Evolutionary conservation across 2,888 invertebrate genomes (phyloP).

Genomic region (Cataglyphis rosenhaueri): DNA sequence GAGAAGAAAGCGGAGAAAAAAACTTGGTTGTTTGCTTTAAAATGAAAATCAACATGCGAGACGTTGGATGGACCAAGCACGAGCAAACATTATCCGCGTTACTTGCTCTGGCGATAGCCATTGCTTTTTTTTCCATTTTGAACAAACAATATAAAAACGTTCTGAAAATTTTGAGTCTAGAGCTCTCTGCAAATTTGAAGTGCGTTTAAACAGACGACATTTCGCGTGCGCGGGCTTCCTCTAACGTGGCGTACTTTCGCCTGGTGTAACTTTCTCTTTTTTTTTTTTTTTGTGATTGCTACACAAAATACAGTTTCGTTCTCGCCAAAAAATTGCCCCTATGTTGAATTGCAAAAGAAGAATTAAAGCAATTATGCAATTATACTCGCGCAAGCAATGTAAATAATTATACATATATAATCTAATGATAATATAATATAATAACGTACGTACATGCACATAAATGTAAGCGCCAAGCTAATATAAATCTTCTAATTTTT

Average conservation of each 20-base stretch:
- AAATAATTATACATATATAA: no score
- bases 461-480: no score
- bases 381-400: neutral
- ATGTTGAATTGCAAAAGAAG: neutral
- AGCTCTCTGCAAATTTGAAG: constrained; percentile 29
- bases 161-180: constrained; percentile 41
- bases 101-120: constrained; percentile 29
- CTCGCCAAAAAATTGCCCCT: neutral
- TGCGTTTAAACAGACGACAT: constrained; percentile 54
- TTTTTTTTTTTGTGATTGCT: constrained; percentile 1
- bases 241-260: neutral
- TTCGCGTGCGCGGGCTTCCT: neutral
- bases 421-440: neutral
- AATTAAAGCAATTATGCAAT: constrained; percentile 3
- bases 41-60: constrained; percentile 76
- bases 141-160: constrained; percentile 46
- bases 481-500: no score
- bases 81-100: constrained; percentile 64
- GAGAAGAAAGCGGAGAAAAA: neutral
- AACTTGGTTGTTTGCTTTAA: constrained; percentile 74
- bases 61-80: constrained; percentile 52
- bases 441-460: neutral
- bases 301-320: neutral
- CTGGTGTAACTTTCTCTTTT: neutral
- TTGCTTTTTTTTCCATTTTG: constrained; percentile 24